Base-by-base conservation (phyloP, 2,797 vertebrate species). In the Clarias fuscus region DNA sequence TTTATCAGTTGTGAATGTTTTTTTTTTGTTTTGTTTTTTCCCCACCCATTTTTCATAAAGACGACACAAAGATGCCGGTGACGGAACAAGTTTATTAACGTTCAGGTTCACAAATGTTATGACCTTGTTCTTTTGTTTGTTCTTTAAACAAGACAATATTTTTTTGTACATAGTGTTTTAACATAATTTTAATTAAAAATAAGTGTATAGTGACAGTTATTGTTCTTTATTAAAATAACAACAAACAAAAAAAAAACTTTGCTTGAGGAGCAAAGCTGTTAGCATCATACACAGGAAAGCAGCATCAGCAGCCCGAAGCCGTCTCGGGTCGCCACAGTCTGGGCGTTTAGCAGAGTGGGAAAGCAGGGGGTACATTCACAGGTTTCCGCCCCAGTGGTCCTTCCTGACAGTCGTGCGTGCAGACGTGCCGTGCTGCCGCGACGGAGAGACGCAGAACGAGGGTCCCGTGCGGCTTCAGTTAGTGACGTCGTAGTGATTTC, bases 401-500 rank as follows among this genome's bases (percentile, higher is more conserved):
- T 85, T 91, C 90, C 93, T 93, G 14, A 91, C 79, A 91, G 92
- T 94, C 92, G 90, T 82, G 87, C 90, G 89, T 90, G 90, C 91
- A 88, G 78, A 84, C 10, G 1, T 30, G 24, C 78, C 18, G 22
- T 17, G 27, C 59, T 18, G 33, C 18, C 62, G n/a, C 43, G 56
- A 53, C 22, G 43, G 78, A 5, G 22, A 65, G n/a, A 53, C 37
- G 40, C 64, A 18, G 43, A 61, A 20, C 20, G 15, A 18, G 20
- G 56, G 43, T 30, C 76, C 64, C 30, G 15, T 11, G 30, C 67
- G 85, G 91, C 91, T 94, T 94, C 84, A 96, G 92, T 97, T 98
- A 85, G 94, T 95, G 92, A 94, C 97, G 84, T 95, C 96, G 33
- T 95, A 98, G 94, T 97, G 97, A 94, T 97, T 98, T 92, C 96